Percentiles rank a stretch among this genome's conserved stretches.
Conservation (phyloP, 2,888 invertebrate genomes). For the Dicyrtomina minuta region DNA sequence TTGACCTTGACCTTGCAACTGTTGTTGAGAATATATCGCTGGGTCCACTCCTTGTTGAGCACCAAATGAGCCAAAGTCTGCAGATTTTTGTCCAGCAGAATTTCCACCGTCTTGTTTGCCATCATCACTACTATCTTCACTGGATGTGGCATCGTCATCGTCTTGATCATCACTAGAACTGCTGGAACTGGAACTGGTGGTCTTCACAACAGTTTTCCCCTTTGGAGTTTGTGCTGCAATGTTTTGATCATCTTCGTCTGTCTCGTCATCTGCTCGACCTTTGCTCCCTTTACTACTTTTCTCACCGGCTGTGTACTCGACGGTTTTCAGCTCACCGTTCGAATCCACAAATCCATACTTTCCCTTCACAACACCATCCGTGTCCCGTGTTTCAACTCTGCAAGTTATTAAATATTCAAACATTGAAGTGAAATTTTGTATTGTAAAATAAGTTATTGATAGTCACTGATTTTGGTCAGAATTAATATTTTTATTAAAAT, state of each 20-base stretch:
- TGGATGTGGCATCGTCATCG: not conserved
- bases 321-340: constrained; percentile 67
- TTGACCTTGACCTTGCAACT: constrained; percentile 10
- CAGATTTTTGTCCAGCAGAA: not conserved
- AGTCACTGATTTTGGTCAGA: too few species aligned
- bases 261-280: too few species aligned
- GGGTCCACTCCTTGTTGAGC: constrained; percentile 17
- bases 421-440: not conserved
- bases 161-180: too few species aligned
- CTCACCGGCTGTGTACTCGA: constrained; percentile 69
- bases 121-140: constrained; percentile 34
- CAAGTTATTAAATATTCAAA: constrained; percentile 3
- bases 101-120: not conserved
- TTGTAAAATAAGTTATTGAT: too few species aligned
- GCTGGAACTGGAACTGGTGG: too few species aligned
- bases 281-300: constrained; percentile 45
- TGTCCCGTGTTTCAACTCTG: constrained; percentile 71
- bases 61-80: constrained; percentile 21
- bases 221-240: constrained; percentile 36
- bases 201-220: not conserved
- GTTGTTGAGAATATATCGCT: not conserved
- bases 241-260: constrained; percentile 35
- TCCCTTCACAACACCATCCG: constrained; percentile 76
- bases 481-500: not conserved
- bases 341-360: constrained; percentile 77